phyloP scores from a whole-genome alignment of 2,797 vertebrate genomes.

The Scomberomorus guttatus region DNA sequence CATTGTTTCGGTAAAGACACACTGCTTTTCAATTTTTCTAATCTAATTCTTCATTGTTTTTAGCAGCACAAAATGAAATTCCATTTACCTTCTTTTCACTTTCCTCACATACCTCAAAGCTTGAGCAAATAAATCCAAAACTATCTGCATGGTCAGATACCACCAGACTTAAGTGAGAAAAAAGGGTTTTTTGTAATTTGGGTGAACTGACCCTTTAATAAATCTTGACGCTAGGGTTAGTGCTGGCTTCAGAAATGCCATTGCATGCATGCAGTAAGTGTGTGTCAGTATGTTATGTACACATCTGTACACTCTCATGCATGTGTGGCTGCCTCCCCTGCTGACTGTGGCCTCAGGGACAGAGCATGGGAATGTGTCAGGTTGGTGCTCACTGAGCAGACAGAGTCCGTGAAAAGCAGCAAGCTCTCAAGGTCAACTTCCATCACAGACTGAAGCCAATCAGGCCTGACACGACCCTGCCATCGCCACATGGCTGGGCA shows the following conservation, averaged over 20 bases:
- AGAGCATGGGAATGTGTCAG: conserved; percentile 16
- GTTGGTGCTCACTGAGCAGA: conserved; percentile 34
- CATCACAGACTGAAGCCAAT: conserved; percentile 60
- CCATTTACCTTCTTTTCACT: not conserved
- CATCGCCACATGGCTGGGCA: conserved; percentile 40
- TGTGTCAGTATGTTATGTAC: conserved; percentile 6
- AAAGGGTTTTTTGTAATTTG: not conserved
- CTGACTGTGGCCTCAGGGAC: conserved; percentile 39
- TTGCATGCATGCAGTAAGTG: not conserved
- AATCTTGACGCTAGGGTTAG: not conserved
- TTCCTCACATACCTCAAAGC: not conserved
- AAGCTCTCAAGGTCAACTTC: conserved; percentile 67
- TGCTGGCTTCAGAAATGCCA: not conserved
- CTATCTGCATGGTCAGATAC: not conserved
- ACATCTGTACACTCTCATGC: conserved; percentile 21
- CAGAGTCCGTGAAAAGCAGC: conserved; percentile 55
- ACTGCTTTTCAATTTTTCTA: not conserved
- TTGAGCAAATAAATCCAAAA: not conserved
- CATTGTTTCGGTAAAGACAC: not conserved
- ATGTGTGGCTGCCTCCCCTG: conserved; percentile 18
- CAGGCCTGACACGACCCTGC: conserved; percentile 54
- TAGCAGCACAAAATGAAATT: not conserved
- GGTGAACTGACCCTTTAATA: not conserved
- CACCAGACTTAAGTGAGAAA: not conserved
- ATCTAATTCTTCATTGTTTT: not conserved